Conservation (phyloP, 2,113 vertebrate species). For the Heterotis niloticus region DNA sequence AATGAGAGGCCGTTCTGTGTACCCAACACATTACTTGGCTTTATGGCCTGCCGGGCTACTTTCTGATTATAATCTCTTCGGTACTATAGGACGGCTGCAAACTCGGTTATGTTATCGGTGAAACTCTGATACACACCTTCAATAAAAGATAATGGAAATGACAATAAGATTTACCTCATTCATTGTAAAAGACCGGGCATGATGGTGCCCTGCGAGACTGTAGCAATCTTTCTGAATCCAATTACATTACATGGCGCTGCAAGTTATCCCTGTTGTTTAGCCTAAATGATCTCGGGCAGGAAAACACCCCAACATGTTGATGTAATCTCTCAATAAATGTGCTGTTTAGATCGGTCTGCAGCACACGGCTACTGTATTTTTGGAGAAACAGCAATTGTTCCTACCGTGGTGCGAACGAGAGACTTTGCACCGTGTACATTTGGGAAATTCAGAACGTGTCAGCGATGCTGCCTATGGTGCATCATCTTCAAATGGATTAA, state of each 20-base stretch:
- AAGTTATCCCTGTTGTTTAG: constrained; percentile 45
- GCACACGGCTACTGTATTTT: neutral
- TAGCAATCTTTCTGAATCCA: constrained; percentile 51
- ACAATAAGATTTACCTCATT: constrained; percentile 59
- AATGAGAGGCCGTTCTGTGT: constrained; percentile 11
- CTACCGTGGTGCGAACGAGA: neutral
- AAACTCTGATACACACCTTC: constrained; percentile 45
- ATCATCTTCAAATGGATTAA: neutral
- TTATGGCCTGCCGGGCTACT: constrained; percentile 50
- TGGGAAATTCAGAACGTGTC: neutral
- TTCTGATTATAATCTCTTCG: constrained; percentile 50
- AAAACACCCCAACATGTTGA: constrained; percentile 8
- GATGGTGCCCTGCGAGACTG: constrained; percentile 47
- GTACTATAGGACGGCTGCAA: constrained; percentile 42
- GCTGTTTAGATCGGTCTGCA: constrained; percentile 1
- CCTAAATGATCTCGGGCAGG: constrained; percentile 44
- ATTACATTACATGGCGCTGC: constrained; percentile 54
- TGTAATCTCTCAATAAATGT: constrained; percentile 25
- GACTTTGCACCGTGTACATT: neutral
- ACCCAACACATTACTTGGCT: constrained; percentile 33
- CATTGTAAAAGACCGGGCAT: constrained; percentile 50
- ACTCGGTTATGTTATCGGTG: constrained; percentile 35
- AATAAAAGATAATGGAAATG: constrained; percentile 59
- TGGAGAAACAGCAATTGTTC: neutral
- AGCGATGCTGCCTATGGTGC: neutral